Percentiles rank a stretch among this genome's conserved stretches.
Conservation (phyloP, 2,888 invertebrate genomes). For the Priocnemis perturbator region DNA sequence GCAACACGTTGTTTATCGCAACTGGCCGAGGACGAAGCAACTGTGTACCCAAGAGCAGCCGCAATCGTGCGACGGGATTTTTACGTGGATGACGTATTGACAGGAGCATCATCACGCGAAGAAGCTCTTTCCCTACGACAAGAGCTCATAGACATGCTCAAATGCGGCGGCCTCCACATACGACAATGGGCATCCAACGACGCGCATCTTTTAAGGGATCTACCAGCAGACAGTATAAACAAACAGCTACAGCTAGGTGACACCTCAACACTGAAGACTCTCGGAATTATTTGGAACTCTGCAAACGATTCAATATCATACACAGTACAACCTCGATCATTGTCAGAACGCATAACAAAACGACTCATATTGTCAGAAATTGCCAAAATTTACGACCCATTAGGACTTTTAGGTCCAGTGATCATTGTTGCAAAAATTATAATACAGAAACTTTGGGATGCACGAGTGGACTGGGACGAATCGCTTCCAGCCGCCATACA, state of each 20-base stretch:
- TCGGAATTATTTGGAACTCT: constrained; percentile 4
- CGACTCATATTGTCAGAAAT: too few relatives aligned
- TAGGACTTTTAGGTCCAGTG: too few relatives aligned
- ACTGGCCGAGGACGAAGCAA: constrained; percentile 45
- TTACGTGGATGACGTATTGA: constrained; percentile 44
- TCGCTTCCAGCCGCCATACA: too few relatives aligned
- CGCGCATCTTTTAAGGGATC: background rate
- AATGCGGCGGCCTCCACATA: constrained; percentile 34
- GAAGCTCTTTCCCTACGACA: constrained; percentile 18
- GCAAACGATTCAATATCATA: background rate
- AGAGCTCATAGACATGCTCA: background rate
- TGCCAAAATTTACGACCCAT: too few relatives aligned
- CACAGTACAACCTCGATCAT: background rate
- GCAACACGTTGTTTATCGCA: constrained; percentile 50
- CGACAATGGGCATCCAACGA: constrained; percentile 42
- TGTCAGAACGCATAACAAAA: background rate
- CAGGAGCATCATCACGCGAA: constrained; percentile 27
- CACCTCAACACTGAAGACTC: background rate
- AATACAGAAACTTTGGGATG: too few relatives aligned
- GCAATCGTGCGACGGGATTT: constrained; percentile 27
- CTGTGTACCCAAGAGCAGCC: constrained; percentile 24
- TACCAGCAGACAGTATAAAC: too few relatives aligned
- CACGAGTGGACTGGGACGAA: too few relatives aligned
- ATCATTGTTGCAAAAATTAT: too few relatives aligned
- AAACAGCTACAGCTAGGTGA: too few relatives aligned